Evolutionary conservation across 92 coral and sea anemone genomes (phyloP).

Genomic region (Parazoanthus atlanticus): DNA sequence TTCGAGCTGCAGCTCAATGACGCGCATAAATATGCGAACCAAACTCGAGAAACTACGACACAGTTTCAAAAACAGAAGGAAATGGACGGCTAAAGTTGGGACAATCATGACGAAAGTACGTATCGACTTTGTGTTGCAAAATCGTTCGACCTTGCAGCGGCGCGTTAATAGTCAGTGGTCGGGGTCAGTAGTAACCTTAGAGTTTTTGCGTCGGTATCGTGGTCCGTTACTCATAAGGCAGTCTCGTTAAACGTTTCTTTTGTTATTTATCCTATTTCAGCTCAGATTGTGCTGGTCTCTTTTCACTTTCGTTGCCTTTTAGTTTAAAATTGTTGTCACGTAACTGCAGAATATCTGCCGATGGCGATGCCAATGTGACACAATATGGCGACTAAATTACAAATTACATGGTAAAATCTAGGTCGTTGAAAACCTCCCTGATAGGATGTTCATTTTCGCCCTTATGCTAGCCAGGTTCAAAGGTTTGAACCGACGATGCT

Average conservation of each 20-base stretch:
- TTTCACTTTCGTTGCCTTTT: not conserved
- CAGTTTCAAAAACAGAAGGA: slow-evolving; percentile 14
- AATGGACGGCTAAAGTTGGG: slow-evolving; percentile 21
- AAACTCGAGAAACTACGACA: slow-evolving; percentile 11
- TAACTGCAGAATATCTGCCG: not conserved
- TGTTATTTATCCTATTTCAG: not conserved
- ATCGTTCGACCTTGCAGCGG: not conserved
- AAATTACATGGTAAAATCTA: too few species aligned
- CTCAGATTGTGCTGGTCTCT: not conserved
- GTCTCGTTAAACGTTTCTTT: not conserved
- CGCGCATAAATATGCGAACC: slow-evolving; percentile 7
- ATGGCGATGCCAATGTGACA: not conserved
- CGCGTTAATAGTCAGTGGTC: too few species aligned
- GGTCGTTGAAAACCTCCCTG: too few species aligned
- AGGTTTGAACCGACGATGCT: too few species aligned
- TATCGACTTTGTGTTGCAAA: not conserved
- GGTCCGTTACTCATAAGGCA: not conserved
- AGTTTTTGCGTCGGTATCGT: too few species aligned
- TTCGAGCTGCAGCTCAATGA: not conserved
- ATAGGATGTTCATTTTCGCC: too few species aligned
- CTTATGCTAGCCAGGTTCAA: too few species aligned
- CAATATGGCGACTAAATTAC: not conserved
- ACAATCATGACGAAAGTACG: slow-evolving; percentile 13
- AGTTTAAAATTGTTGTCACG: not conserved
- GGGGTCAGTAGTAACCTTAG: not conserved